Evolutionary conservation across 1,140 invertebrate species (phyloP).

Genomic region (Bombus confusus): DNA sequence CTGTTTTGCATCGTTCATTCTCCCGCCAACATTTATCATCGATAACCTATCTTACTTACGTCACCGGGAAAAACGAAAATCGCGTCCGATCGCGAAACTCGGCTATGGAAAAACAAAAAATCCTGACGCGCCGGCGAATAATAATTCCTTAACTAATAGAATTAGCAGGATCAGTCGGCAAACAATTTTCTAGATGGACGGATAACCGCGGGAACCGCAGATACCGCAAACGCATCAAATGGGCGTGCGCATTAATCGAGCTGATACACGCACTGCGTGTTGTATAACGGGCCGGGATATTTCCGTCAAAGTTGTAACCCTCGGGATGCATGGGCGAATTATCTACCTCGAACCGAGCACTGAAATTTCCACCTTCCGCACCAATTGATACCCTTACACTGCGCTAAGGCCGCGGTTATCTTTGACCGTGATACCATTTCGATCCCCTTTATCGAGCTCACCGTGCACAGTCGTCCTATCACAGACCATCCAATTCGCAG

Average conservation of each 20-base stretch:
- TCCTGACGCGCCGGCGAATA: neutral
- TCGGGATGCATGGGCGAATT: neutral
- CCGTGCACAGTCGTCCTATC: no score
- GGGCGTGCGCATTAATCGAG: conserved; percentile 37
- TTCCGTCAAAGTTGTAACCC: conserved; percentile 31
- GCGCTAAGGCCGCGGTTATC: conserved; percentile 5
- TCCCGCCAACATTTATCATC: neutral
- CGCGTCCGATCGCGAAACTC: no score
- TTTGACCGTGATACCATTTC: neutral
- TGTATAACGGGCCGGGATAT: conserved; percentile 15
- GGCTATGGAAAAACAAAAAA: neutral
- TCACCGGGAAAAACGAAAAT: neutral
- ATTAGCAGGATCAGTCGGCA: conserved; percentile 31
- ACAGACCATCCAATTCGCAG: no score
- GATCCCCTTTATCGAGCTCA: no score
- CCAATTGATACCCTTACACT: conserved; percentile 10
- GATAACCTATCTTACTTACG: neutral
- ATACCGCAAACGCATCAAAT: conserved; percentile 44
- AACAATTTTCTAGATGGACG: conserved; percentile 27
- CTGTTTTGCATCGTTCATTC: neutral
- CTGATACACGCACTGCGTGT: conserved; percentile 16
- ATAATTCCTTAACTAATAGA: conserved; percentile 44
- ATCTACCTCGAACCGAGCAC: neutral
- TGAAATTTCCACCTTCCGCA: conserved; percentile 16
- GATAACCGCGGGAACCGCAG: conserved; percentile 38